Evolutionary conservation across 2,113 vertebrate genomes (phyloP).

Genomic region (Sporophila hypoxantha): DNA sequence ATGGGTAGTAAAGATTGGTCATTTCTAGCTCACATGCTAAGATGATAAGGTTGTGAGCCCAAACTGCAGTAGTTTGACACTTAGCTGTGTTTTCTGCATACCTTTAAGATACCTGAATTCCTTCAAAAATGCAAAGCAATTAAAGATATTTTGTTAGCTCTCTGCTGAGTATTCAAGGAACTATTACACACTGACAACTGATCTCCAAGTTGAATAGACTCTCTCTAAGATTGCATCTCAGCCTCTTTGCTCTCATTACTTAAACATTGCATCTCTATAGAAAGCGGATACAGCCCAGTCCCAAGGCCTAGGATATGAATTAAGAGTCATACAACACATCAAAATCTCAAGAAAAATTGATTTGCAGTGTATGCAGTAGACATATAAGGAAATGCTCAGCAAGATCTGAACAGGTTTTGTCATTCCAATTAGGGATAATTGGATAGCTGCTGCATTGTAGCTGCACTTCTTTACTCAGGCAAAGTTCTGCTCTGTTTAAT

Average conservation of each 20-base stretch:
- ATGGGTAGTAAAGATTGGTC: neutral
- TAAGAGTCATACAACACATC: fast-evolving
- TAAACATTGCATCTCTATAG: neutral
- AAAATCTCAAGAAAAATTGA: neutral
- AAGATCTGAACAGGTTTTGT: neutral
- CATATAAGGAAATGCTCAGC: neutral
- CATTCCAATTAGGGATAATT: neutral
- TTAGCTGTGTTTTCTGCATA: neutral
- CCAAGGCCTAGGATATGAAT: neutral
- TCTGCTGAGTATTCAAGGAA: neutral
- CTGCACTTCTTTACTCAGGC: neutral
- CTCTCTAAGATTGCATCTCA: neutral
- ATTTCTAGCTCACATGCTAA: neutral
- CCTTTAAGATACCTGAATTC: neutral
- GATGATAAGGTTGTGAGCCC: neutral
- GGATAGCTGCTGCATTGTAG: neutral
- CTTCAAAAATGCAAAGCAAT: neutral
- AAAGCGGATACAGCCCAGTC: neutral
- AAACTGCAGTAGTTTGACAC: neutral
- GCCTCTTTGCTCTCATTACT: neutral
- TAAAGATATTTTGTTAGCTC: neutral
- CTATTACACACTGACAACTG: neutral
- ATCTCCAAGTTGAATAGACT: neutral
- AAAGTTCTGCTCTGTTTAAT: neutral
- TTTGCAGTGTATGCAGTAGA: neutral